A percentile compares a stretch with the other conserved stretches of the same genome.
phyloP scores from a whole-genome alignment of 2,888 invertebrate species.

The Thymelicus lineola region DNA sequence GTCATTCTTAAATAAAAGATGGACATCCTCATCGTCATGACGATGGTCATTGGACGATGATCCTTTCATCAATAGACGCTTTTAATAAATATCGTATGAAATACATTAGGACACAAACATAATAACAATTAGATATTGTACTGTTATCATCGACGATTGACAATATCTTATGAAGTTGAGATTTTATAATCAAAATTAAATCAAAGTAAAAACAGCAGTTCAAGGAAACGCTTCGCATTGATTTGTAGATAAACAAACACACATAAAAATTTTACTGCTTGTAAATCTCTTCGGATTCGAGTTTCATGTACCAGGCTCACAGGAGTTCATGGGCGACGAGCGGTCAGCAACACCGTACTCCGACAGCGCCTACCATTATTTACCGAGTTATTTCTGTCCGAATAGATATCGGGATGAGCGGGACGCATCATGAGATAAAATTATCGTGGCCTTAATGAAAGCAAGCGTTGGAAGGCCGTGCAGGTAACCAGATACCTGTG shows the following conservation, averaged over 20 bases:
- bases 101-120: too few species aligned
- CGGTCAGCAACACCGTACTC: constrained; percentile 38
- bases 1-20: too few species aligned
- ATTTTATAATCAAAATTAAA: not conserved
- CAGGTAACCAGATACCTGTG: constrained; percentile 77
- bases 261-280: constrained; percentile 46
- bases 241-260: constrained; percentile 58
- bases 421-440: constrained; percentile 78
- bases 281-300: constrained; percentile 50
- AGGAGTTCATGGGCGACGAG: constrained; percentile 44
- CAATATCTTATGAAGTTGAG: not conserved
- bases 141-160: too few species aligned
- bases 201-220: constrained; percentile 40
- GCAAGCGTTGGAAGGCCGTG: constrained; percentile 65
- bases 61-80: too few species aligned
- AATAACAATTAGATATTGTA: too few species aligned
- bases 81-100: too few species aligned
- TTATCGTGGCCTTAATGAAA: constrained; percentile 82
- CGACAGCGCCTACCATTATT: constrained; percentile 43
- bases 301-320: constrained; percentile 20
- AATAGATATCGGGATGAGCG: constrained; percentile 60
- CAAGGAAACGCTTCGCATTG: constrained; percentile 45
- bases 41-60: too few species aligned
- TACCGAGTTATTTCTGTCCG: constrained; percentile 64
- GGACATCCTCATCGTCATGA: too few species aligned